Conservation (phyloP, 1,140 invertebrate genomes). For the Cardiocondyla obscurior region DNA sequence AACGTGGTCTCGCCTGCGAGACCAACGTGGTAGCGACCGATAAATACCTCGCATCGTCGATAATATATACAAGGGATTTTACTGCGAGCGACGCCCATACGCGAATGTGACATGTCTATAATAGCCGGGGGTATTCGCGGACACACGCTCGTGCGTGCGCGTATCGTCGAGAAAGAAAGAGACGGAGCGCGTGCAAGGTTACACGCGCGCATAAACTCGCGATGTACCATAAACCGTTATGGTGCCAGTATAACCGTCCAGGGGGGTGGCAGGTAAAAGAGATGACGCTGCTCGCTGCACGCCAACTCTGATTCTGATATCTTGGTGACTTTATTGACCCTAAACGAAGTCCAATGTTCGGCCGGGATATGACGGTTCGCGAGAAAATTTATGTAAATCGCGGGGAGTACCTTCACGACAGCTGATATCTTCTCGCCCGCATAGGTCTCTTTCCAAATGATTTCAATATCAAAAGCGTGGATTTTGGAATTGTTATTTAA, state of each 20-base stretch:
- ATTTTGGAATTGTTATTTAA: background rate
- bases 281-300: conserved; percentile 55
- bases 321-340: conserved; percentile 63
- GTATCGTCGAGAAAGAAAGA: background rate
- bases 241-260: conserved; percentile 49
- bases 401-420: conserved; percentile 25
- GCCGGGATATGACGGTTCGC: background rate
- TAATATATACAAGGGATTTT: conserved; percentile 64
- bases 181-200: background rate
- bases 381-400: conserved; percentile 9
- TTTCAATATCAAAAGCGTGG: background rate
- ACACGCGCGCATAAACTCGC: conserved; percentile 38
- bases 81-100: conserved; percentile 52
- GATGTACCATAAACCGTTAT: conserved; percentile 69
- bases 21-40: conserved; percentile 47
- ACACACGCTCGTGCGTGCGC: conserved; percentile 23
- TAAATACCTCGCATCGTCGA: conserved; percentile 60
- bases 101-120: conserved; percentile 69
- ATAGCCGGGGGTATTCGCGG: conserved; percentile 44
- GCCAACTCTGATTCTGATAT: conserved; percentile 58
- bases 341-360: conserved; percentile 52
- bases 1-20: background rate
- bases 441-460: background rate
- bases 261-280: conserved; percentile 48
- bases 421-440: conserved; percentile 17